phyloP scores from a whole-genome alignment of 2,797 vertebrate genomes.

The Schizopygopsis malacanthus region DNA sequence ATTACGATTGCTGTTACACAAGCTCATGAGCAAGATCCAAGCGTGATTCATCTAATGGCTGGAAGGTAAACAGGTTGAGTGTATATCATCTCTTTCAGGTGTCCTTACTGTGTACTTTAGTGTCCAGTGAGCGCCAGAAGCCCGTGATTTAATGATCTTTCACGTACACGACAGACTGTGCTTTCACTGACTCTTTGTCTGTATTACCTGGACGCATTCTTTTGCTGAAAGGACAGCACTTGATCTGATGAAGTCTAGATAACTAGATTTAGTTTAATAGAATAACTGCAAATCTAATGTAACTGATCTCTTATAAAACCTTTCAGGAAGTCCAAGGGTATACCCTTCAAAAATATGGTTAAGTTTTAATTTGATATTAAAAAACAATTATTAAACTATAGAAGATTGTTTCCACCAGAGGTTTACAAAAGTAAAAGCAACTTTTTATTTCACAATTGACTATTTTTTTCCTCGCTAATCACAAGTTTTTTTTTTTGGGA shows the following conservation, averaged over 20 bases:
- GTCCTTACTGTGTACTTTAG: conserved; percentile 42
- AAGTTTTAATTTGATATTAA: background rate
- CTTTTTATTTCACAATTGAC: no score
- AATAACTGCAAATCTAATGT: background rate
- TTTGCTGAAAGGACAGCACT: background rate
- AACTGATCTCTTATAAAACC: background rate
- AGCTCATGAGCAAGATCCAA: conserved; percentile 33
- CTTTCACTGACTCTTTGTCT: background rate
- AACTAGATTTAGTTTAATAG: background rate
- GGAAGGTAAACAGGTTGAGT: conserved; percentile 51
- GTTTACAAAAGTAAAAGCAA: no score
- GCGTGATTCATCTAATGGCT: conserved; percentile 47
- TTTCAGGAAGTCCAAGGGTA: background rate
- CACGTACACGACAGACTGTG: background rate
- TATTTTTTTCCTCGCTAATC: no score
- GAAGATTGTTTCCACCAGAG: background rate
- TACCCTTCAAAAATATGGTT: background rate
- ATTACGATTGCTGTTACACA: conserved; percentile 43
- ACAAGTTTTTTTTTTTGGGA: background rate
- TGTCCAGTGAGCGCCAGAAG: background rate
- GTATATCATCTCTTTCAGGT: conserved; percentile 28
- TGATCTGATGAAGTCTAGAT: background rate
- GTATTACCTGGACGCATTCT: background rate
- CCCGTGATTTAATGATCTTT: conserved; percentile 31
- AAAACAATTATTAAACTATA: background rate